Conservation (phyloP, 2,888 invertebrate species). For the Acheta domesticus region DNA sequence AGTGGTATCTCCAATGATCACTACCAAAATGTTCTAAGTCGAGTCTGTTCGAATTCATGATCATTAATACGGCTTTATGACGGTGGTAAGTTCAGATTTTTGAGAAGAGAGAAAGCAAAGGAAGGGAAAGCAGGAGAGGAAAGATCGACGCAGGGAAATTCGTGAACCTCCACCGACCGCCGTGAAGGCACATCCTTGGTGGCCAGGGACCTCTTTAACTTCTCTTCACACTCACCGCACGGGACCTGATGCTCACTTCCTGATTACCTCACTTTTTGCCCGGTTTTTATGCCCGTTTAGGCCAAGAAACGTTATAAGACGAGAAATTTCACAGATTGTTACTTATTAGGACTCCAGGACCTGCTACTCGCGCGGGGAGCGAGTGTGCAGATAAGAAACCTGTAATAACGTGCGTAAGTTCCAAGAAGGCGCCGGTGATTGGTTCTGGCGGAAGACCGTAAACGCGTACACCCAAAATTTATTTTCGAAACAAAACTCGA, state of each 20-base stretch:
- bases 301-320: background rate
- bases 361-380: background rate
- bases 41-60: too few relatives aligned
- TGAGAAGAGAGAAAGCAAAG: too few relatives aligned
- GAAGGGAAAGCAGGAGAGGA: too few relatives aligned
- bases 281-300: background rate
- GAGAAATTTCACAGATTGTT: constrained; percentile 18
- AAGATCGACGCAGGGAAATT: too few relatives aligned
- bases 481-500: background rate
- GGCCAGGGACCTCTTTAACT: too few relatives aligned
- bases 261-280: constrained; percentile 7
- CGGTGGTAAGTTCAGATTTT: too few relatives aligned
- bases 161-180: too few relatives aligned
- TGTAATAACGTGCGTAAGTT: background rate
- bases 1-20: too few relatives aligned
- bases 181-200: too few relatives aligned
- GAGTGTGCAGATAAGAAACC: background rate
- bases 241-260: background rate
- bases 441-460: background rate
- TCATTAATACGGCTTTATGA: too few relatives aligned
- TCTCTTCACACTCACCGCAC: background rate
- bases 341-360: background rate
- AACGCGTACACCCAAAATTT: background rate
- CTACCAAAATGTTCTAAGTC: too few relatives aligned
- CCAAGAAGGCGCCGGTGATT: background rate